These are phyloP conservation scores for Tipula unca DNA, from an alignment of 2,888 invertebrate species.

Conservation along the genomic window DNA sequence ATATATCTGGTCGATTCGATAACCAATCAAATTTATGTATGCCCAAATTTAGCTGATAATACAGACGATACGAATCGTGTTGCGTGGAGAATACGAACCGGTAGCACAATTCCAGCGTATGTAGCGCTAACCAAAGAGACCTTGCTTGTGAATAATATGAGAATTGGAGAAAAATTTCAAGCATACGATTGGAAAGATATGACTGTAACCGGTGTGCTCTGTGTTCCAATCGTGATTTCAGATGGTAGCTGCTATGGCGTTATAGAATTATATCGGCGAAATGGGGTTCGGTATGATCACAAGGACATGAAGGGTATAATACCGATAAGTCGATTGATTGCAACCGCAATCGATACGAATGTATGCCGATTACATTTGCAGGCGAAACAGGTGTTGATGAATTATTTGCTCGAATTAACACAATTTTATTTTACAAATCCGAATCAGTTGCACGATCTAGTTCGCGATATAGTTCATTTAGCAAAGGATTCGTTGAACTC, in stretches of 20 bases:
- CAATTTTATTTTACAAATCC: constrained; percentile 29
- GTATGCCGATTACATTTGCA: constrained; percentile 36
- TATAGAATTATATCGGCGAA: constrained; percentile 37
- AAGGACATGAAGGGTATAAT: constrained; percentile 37
- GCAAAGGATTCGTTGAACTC: neutral
- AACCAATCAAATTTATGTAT: constrained; percentile 31
- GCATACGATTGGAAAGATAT: constrained; percentile 36
- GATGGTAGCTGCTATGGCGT: constrained; percentile 39
- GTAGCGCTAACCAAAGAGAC: constrained; percentile 49
- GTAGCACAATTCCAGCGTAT: constrained; percentile 48
- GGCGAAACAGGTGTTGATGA: constrained; percentile 39
- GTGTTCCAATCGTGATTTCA: constrained; percentile 41
- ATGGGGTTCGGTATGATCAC: neutral
- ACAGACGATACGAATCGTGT: neutral
- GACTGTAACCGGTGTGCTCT: constrained; percentile 38
- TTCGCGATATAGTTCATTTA: neutral
- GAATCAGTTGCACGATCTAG: neutral
- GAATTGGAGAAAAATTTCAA: constrained; percentile 41
- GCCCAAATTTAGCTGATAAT: neutral
- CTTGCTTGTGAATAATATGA: constrained; percentile 47
- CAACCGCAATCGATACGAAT: constrained; percentile 41
- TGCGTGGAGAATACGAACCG: constrained; percentile 26
- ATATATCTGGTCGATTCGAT: constrained; percentile 16
- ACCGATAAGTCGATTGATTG: constrained; percentile 41
- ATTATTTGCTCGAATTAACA: constrained; percentile 38